Percentiles rank a stretch among this genome's conserved stretches.
Evolutionary conservation across 2,888 invertebrate genomes (phyloP).

Genomic region (Phymatocera aterrima): DNA sequence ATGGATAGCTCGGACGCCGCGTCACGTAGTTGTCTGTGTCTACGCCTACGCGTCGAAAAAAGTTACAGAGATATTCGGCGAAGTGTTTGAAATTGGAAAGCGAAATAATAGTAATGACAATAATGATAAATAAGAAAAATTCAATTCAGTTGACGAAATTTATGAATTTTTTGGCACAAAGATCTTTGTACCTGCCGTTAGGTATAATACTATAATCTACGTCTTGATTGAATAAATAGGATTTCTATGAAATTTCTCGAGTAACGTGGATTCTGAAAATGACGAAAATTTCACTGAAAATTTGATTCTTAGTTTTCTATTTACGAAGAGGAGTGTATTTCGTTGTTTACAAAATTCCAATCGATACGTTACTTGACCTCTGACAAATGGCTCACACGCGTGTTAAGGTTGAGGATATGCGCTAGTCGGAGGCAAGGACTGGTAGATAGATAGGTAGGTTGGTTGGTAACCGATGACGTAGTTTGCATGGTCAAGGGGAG

Average conservation of each 20-base stretch:
- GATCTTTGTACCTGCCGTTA: no score
- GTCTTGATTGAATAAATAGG: no score
- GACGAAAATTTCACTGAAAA: not conserved
- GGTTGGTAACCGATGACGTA: constrained; percentile 21
- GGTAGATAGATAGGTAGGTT: no score
- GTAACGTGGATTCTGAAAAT: no score
- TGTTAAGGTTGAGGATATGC: not conserved
- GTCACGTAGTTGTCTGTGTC: not conserved
- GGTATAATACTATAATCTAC: no score
- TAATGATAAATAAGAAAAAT: no score
- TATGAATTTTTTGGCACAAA: no score
- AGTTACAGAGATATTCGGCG: not conserved
- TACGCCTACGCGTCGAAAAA: not conserved
- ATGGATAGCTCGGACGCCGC: not conserved
- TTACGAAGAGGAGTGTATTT: not conserved
- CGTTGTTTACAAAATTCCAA: not conserved
- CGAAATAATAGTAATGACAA: no score
- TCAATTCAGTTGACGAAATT: no score
- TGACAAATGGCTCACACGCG: constrained; percentile 4
- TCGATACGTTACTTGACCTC: constrained; percentile 32
- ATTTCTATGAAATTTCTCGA: no score
- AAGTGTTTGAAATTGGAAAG: no score
- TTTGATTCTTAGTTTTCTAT: not conserved
- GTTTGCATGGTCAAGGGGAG: constrained; percentile 1
- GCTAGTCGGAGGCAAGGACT: constrained; percentile 1